A percentile compares a stretch with the other conserved stretches of the same genome.
Evolutionary conservation across 1,140 invertebrate species (phyloP).

Genomic region (Tetramorium alpestre): DNA sequence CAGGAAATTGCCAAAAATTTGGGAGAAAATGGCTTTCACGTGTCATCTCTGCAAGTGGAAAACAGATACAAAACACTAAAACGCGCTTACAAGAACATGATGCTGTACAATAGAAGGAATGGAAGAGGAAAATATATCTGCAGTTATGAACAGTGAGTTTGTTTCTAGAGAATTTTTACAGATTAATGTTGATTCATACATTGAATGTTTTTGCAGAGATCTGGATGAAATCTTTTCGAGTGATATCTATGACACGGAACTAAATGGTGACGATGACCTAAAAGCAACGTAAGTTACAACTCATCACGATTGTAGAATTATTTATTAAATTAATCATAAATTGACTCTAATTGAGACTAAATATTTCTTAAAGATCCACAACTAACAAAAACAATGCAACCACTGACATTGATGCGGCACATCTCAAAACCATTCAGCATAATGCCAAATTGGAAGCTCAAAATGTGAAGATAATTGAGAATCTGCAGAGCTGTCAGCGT

Average conservation of each 20-base stretch:
- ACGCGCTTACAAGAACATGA: slow-evolving; percentile 51
- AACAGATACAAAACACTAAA: slow-evolving; percentile 46
- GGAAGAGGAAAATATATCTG: slow-evolving; percentile 47
- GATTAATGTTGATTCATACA: not conserved
- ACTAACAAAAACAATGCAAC: not conserved
- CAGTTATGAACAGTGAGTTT: slow-evolving; percentile 44
- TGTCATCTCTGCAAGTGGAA: slow-evolving; percentile 37
- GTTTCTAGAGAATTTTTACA: not conserved
- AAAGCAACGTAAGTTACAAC: slow-evolving; percentile 3
- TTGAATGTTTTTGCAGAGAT: not conserved
- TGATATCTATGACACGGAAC: not conserved
- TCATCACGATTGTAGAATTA: not conserved
- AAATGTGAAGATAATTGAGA: slow-evolving; percentile 12
- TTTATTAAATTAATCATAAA: not conserved
- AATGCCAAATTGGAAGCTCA: slow-evolving; percentile 39
- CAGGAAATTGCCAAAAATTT: slow-evolving; percentile 27
- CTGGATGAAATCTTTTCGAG: slow-evolving; percentile 38
- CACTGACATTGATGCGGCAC: not conserved
- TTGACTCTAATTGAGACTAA: not conserved
- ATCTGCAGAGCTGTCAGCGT: slow-evolving; percentile 37
- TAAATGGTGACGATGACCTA: not conserved
- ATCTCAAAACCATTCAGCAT: not conserved
- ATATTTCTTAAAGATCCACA: not conserved
- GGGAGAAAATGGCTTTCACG: slow-evolving; percentile 6
- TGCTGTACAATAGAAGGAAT: slow-evolving; percentile 33